Evolutionary conservation across 2,888 invertebrate species (phyloP).

Genomic region (Coecobrya sp.): DNA sequence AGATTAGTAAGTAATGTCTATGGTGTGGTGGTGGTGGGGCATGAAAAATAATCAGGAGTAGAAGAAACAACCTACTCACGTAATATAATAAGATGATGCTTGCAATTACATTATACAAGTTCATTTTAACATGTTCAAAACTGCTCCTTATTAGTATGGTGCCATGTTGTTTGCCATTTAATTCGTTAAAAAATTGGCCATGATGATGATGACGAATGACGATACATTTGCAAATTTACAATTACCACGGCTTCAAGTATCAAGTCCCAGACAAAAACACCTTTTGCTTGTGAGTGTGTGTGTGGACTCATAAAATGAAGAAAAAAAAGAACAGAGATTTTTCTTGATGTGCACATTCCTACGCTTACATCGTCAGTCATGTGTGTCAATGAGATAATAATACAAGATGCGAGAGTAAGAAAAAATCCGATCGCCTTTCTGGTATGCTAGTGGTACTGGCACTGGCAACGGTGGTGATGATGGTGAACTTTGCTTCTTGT

Average conservation of each 20-base stretch:
- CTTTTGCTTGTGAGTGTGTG: constrained; percentile 36
- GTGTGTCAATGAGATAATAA: constrained; percentile 82
- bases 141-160: constrained; percentile 78
- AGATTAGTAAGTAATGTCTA: constrained; percentile 73
- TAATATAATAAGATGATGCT: constrained; percentile 51
- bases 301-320: background rate
- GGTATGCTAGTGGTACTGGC: background rate
- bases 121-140: constrained; percentile 58
- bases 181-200: constrained; percentile 64
- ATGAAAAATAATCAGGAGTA: constrained; percentile 52
- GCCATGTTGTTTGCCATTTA: constrained; percentile 71
- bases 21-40: constrained; percentile 60
- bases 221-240: constrained; percentile 63
- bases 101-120: constrained; percentile 72
- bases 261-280: constrained; percentile 49
- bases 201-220: constrained; percentile 42
- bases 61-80: constrained; percentile 62
- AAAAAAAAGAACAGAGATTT: constrained; percentile 13
- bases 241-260: constrained; percentile 48
- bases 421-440: constrained; percentile 57
- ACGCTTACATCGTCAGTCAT: constrained; percentile 79
- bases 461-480: background rate
- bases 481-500: constrained; percentile 72
- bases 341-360: constrained; percentile 67
- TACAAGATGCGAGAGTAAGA: constrained; percentile 34